Conservation (phyloP, 2,113 vertebrate genomes). For the Passerina amoena region DNA sequence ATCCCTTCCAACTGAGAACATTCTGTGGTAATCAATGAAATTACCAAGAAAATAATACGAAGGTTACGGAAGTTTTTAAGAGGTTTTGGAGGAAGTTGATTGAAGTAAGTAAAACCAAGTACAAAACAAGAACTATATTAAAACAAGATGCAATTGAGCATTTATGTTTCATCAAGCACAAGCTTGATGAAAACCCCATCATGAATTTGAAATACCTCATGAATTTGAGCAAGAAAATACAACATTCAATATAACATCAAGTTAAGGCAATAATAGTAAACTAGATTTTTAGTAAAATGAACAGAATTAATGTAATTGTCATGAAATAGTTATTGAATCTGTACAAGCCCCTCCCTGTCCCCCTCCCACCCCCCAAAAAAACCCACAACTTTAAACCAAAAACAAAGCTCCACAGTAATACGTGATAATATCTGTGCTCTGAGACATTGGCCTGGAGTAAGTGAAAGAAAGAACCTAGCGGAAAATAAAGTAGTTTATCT, state of each 20-base stretch:
- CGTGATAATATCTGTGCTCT: conserved; percentile 1
- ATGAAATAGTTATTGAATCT: not conserved
- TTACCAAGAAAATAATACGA: not conserved
- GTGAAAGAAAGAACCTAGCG: not conserved
- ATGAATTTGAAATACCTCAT: not conserved
- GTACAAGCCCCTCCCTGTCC: not conserved
- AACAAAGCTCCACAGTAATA: not conserved
- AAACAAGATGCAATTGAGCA: not conserved
- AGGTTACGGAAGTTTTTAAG: not conserved
- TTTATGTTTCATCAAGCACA: not conserved
- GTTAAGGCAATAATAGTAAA: not conserved
- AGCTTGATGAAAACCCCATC: not conserved
- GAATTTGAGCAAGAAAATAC: not conserved
- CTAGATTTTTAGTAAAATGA: not conserved
- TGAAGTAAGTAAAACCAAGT: not conserved
- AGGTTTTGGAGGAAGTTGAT: not conserved
- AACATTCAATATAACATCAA: not conserved
- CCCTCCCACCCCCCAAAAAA: accelerated
- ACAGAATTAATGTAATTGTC: not conserved
- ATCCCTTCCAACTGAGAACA: not conserved
- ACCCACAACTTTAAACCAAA: not conserved
- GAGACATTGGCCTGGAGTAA: not conserved
- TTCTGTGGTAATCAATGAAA: not conserved
- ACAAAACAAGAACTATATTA: not conserved
- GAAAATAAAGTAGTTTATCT: conserved; percentile 49